Conservation (phyloP, 2,797 vertebrate species). For the Scyliorhinus canicula region DNA sequence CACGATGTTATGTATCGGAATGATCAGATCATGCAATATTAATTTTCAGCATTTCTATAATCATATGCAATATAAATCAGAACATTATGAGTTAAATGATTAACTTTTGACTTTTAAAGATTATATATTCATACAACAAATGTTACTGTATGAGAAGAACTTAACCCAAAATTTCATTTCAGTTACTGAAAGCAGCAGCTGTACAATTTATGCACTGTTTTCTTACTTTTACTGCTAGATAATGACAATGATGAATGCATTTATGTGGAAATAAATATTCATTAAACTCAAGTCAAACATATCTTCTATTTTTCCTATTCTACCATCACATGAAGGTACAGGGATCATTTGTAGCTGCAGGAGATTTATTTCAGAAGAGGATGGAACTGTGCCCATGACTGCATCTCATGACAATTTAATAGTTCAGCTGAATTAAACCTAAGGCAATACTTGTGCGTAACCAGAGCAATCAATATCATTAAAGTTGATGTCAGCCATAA, state of each 20-base stretch:
- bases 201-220: slow-evolving; percentile 53
- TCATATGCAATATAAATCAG: background rate
- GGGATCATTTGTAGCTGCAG: slow-evolving; percentile 46
- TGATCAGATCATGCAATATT: background rate
- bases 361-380: slow-evolving; percentile 49
- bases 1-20: background rate
- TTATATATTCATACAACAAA: background rate
- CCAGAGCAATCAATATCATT: slow-evolving; percentile 51
- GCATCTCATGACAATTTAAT: slow-evolving; percentile 52
- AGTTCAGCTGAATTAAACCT: slow-evolving; percentile 54
- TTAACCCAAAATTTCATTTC: slow-evolving; percentile 58
- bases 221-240: slow-evolving; percentile 56
- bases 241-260: slow-evolving; percentile 62
- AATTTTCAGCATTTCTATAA: background rate
- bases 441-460: slow-evolving; percentile 47
- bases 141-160: background rate
- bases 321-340: slow-evolving; percentile 43
- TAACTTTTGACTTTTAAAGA: background rate
- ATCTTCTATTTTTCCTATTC: slow-evolving; percentile 41
- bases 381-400: slow-evolving; percentile 49
- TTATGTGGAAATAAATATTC: slow-evolving; percentile 61
- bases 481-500: slow-evolving; percentile 46
- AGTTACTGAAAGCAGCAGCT: slow-evolving; percentile 50
- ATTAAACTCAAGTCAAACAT: slow-evolving; percentile 54
- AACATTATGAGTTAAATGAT: background rate